These are phyloP conservation scores for Stigmatopora nigra DNA, from an alignment of 2,113 vertebrate genomes.

Conservation along the genomic window DNA sequence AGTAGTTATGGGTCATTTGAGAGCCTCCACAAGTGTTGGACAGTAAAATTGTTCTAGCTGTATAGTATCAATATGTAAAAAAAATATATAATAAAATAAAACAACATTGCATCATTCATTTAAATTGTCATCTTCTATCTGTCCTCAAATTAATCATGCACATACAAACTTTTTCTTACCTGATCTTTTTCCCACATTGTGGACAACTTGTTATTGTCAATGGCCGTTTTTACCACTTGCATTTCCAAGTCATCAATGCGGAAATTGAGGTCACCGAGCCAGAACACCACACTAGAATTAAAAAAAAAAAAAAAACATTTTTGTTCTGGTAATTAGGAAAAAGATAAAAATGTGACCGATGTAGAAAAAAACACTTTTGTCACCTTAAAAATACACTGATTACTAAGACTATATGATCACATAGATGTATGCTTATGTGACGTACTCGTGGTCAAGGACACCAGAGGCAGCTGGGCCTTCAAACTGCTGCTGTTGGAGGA, in stretches of 20 bases:
- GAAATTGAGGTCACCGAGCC: slow-evolving; percentile 98
- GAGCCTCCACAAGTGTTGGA: background rate
- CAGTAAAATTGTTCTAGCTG: background rate
- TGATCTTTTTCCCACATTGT: slow-evolving; percentile 94
- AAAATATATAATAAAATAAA: background rate
- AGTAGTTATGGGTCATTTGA: no score
- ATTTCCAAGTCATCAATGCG: slow-evolving; percentile 90
- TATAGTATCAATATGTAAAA: background rate
- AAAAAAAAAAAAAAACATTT: background rate
- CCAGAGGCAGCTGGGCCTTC: slow-evolving; percentile 78
- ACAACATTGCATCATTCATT: background rate
- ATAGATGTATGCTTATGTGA: slow-evolving; percentile 7
- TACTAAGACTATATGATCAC: background rate
- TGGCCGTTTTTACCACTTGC: slow-evolving; percentile 88
- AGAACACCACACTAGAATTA: slow-evolving; percentile 84
- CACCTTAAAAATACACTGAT: no score
- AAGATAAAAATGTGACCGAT: no score
- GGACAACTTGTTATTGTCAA: slow-evolving; percentile 81
- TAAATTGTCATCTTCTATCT: background rate
- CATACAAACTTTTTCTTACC: slow-evolving; percentile 61
- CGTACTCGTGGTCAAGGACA: slow-evolving; percentile 94
- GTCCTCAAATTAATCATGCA: background rate
- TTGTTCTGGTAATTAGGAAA: no score
- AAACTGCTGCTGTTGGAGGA: slow-evolving; percentile 95
- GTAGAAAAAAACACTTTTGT: no score